These are phyloP conservation scores for Sycophaga agraensis DNA, from an alignment of 1,140 invertebrate genomes.

Conservation along the genomic window DNA sequence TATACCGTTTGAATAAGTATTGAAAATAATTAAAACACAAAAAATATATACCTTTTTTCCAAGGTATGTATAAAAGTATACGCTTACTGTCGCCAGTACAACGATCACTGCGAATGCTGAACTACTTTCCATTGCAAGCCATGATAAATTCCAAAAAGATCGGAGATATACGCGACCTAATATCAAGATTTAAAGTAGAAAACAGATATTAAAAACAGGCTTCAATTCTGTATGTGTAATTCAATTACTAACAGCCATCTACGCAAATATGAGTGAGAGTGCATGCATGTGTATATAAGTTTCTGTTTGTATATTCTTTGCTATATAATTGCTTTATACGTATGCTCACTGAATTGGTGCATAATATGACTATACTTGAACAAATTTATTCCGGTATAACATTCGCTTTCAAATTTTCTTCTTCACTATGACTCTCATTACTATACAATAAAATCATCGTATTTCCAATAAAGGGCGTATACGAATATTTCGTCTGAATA, in stretches of 20 bases:
- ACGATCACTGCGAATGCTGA: too few relatives aligned
- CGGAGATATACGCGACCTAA: not conserved
- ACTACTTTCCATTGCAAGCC: not conserved
- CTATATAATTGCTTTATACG: constrained; percentile 22
- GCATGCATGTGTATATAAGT: not conserved
- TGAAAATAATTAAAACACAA: constrained; percentile 6
- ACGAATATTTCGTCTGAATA: constrained; percentile 48
- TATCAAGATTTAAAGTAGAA: not conserved
- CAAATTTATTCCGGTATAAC: too few relatives aligned
- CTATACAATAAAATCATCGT: too few relatives aligned
- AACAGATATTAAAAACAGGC: constrained; percentile 1
- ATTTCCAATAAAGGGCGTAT: constrained; percentile 29
- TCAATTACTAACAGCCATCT: constrained; percentile 11
- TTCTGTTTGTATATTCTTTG: not conserved
- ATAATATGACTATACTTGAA: constrained; percentile 4
- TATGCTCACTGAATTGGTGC: constrained; percentile 8
- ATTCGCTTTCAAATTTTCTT: too few relatives aligned
- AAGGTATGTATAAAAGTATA: not conserved
- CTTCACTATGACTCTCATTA: too few relatives aligned
- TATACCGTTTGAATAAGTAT: not conserved
- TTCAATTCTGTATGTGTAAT: constrained; percentile 1
- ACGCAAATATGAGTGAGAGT: constrained; percentile 14
- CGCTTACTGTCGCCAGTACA: not conserved
- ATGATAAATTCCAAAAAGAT: too few relatives aligned
- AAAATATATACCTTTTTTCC: not conserved